These are phyloP conservation scores for Cephalotes varians DNA, from an alignment of 2,888 invertebrate species.

Conservation along the genomic window DNA sequence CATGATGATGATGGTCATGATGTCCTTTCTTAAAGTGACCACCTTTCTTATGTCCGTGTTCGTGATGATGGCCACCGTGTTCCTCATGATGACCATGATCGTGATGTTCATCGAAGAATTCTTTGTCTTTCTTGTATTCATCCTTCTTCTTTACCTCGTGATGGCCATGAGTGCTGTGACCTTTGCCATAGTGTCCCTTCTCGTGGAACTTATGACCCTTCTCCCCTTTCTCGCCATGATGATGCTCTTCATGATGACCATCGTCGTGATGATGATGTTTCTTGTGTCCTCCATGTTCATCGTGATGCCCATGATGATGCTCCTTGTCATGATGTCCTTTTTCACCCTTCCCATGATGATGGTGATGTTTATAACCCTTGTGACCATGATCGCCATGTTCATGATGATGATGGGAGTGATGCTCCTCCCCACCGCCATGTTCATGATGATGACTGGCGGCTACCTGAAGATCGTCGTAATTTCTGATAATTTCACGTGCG, in stretches of 20 bases:
- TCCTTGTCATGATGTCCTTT: constrained; percentile 86
- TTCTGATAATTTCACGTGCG: constrained; percentile 86
- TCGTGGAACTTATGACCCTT: constrained; percentile 89
- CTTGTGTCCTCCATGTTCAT: constrained; percentile 88
- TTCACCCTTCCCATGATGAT: constrained; percentile 86
- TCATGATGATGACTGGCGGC: constrained; percentile 73
- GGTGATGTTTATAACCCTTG: constrained; percentile 84
- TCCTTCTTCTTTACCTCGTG: constrained; percentile 94
- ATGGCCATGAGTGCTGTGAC: constrained; percentile 94
- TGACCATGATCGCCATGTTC: constrained; percentile 86
- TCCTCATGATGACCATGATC: constrained; percentile 93
- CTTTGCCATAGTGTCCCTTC: constrained; percentile 92
- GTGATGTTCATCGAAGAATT: constrained; percentile 94
- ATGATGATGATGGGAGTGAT: constrained; percentile 68
- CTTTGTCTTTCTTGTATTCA: constrained; percentile 94
- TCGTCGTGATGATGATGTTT: constrained; percentile 89
- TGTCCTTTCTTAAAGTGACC: constrained; percentile 93
- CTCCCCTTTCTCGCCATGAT: constrained; percentile 89
- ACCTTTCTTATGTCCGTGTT: constrained; percentile 93
- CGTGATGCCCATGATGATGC: constrained; percentile 88
- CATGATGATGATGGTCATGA: constrained; percentile 91
- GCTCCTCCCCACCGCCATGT: constrained; percentile 55
- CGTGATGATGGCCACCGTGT: constrained; percentile 92
- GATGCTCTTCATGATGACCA: constrained; percentile 89
- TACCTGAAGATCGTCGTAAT: constrained; percentile 74